Percentiles rank a stretch among this genome's conserved stretches.
These are phyloP conservation scores for Nebria brevicollis DNA, from an alignment of 2,888 invertebrate species.

Conservation along the genomic window DNA sequence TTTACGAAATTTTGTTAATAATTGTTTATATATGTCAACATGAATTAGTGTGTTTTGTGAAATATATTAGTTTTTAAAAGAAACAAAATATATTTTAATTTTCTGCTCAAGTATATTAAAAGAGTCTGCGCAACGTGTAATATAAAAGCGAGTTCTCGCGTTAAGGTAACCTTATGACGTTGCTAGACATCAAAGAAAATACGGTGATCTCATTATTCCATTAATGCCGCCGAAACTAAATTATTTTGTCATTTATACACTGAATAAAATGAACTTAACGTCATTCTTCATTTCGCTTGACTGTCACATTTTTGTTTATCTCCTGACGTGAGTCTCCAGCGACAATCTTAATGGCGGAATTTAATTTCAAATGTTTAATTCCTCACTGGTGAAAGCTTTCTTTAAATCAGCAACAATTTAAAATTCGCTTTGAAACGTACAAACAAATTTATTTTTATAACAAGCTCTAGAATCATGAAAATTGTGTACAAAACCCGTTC, in stretches of 20 bases:
- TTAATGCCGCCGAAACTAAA: conserved; percentile 40
- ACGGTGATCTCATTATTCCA: conserved; percentile 38
- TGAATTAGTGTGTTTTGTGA: too few relatives aligned
- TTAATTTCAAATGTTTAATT: conserved; percentile 33
- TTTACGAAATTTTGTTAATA: too few relatives aligned
- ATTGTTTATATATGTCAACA: too few relatives aligned
- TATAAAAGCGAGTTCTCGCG: neutral
- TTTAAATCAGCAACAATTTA: neutral
- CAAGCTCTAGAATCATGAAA: neutral
- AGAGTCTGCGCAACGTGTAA: neutral
- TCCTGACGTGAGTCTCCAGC: conserved; percentile 8
- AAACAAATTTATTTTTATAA: neutral
- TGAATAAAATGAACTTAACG: conserved; percentile 39
- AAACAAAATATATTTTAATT: too few relatives aligned
- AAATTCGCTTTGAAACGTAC: neutral
- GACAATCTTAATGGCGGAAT: conserved; percentile 12
- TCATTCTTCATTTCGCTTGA: conserved; percentile 30
- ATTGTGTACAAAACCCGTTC: neutral
- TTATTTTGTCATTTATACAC: conserved; percentile 43
- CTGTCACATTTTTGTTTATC: conserved; percentile 39
- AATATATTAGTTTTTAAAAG: too few relatives aligned
- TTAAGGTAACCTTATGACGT: neutral
- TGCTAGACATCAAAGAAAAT: conserved; percentile 33
- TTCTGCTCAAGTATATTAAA: neutral
- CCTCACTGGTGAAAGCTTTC: conserved; percentile 8